Percentiles rank a stretch among this genome's conserved stretches.
phyloP scores from a whole-genome alignment of 1,140 invertebrate species.

The Caenorhabditis inopinata region DNA sequence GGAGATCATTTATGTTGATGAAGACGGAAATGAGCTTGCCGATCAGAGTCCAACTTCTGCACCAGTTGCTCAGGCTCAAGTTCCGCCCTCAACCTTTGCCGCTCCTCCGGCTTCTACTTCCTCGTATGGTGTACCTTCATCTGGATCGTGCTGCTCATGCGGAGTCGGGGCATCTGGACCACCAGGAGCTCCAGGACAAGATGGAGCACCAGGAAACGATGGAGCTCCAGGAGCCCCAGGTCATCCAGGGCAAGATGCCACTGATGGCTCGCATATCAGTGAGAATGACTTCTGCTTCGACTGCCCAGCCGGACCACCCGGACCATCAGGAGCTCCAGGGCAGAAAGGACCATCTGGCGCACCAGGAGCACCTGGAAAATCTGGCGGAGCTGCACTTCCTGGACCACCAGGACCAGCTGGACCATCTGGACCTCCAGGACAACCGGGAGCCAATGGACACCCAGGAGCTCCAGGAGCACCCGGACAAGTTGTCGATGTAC shows the following conservation, averaged over 20 bases:
- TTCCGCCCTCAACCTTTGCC: not conserved
- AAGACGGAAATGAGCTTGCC: not conserved
- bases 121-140: not conserved
- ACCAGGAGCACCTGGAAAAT: conserved; percentile 54
- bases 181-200: conserved; percentile 46
- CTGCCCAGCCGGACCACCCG: conserved; percentile 53
- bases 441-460: conserved; percentile 40
- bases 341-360: conserved; percentile 53
- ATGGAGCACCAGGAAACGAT: conserved; percentile 48
- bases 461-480: conserved; percentile 50
- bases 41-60: conserved; percentile 17
- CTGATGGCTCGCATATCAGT: conserved; percentile 24
- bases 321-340: conserved; percentile 53
- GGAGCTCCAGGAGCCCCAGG: conserved; percentile 41
- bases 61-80: conserved; percentile 1
- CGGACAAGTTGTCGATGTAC: conserved; percentile 57
- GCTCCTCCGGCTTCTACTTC: not conserved
- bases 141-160: conserved; percentile 45
- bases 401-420: conserved; percentile 51
- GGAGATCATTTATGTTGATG: conserved; percentile 23
- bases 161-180: conserved; percentile 38
- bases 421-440: conserved; percentile 55
- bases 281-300: conserved; percentile 54
- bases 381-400: conserved; percentile 59
- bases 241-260: conserved; percentile 43